Evolutionary conservation across 2,797 vertebrate genomes (phyloP).

Genomic region (Notoglanidium macrostoma): DNA sequence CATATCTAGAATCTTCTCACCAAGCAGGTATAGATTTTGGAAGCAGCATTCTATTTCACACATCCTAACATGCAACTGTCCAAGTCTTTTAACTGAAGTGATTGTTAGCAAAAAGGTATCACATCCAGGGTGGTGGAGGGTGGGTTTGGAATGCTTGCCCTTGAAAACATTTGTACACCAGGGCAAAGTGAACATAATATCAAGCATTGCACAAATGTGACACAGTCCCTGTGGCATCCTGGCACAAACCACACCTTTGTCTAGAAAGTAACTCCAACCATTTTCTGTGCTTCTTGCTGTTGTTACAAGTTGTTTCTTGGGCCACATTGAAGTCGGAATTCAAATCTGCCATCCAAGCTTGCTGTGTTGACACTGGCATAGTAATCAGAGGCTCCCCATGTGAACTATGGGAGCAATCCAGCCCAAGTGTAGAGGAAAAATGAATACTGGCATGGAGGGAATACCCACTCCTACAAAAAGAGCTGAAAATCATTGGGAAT

Average conservation of each 20-base stretch:
- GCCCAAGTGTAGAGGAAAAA: background rate
- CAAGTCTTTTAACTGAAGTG: background rate
- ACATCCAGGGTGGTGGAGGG: no score
- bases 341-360: background rate
- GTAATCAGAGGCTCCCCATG: background rate
- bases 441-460: background rate
- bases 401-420: background rate
- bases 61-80: background rate
- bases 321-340: background rate
- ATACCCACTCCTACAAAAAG: background rate
- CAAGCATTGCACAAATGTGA: background rate
- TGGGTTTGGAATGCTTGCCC: background rate
- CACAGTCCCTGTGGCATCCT: background rate
- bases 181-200: background rate
- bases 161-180: background rate
- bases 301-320: background rate
- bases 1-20: background rate
- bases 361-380: background rate
- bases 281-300: background rate
- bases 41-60: background rate
- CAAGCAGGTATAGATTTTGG: background rate
- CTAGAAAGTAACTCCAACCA: background rate
- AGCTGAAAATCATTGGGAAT: background rate
- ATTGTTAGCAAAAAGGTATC: background rate
- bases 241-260: background rate